Conservation (phyloP, 2,888 invertebrate genomes). For the Alcis repandata region DNA sequence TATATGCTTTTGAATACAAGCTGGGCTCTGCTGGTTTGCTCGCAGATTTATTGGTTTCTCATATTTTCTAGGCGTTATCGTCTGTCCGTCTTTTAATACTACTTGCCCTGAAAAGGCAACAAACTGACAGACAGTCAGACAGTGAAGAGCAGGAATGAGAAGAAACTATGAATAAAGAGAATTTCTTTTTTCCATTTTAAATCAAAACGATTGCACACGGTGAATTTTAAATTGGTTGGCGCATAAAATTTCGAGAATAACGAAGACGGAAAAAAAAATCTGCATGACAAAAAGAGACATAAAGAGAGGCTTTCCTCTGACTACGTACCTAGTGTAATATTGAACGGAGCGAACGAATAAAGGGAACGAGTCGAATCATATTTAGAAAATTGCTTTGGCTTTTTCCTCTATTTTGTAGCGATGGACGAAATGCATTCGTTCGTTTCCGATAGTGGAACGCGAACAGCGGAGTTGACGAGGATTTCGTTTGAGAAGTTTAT, state of each 20-base stretch:
- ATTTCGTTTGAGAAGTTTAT: constrained; percentile 5
- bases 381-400: constrained; percentile 48
- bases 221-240: too few relatives aligned
- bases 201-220: too few relatives aligned
- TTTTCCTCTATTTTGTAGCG: constrained; percentile 40
- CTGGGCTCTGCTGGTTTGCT: background rate
- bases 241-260: too few relatives aligned
- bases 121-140: too few relatives aligned
- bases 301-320: too few relatives aligned
- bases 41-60: background rate
- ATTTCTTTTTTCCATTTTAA: too few relatives aligned
- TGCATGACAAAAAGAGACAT: too few relatives aligned
- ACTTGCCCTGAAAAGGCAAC: too few relatives aligned
- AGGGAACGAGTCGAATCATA: constrained; percentile 53
- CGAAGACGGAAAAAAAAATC: too few relatives aligned
- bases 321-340: constrained; percentile 15
- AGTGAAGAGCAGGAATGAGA: too few relatives aligned
- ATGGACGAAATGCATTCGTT: background rate
- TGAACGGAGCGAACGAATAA: constrained; percentile 49
- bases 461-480: constrained; percentile 1
- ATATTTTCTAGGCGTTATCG: background rate
- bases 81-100: too few relatives aligned
- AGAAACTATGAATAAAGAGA: too few relatives aligned
- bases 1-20: constrained; percentile 39
- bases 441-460: background rate